These are phyloP conservation scores for Pheosia tremula DNA, from an alignment of 2,888 invertebrate genomes.

Conservation along the genomic window DNA sequence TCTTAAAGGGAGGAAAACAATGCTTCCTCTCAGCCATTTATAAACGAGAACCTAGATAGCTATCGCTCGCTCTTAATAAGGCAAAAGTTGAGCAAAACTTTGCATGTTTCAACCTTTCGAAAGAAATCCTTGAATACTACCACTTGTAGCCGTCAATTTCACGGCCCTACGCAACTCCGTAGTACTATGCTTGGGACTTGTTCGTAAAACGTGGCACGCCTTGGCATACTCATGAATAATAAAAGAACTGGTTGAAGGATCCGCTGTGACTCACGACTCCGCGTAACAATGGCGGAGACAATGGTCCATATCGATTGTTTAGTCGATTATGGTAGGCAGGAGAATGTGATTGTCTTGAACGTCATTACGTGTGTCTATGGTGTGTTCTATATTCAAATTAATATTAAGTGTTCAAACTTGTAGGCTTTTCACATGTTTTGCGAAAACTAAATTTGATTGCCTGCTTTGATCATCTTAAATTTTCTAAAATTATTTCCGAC, in stretches of 20 bases:
- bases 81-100: too few relatives aligned
- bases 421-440: too few relatives aligned
- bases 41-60: too few relatives aligned
- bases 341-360: slow-evolving; percentile 21
- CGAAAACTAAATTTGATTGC: too few relatives aligned
- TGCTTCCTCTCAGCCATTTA: too few relatives aligned
- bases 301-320: slow-evolving; percentile 37
- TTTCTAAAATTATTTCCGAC: too few relatives aligned
- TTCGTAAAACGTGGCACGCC: slow-evolving; percentile 38
- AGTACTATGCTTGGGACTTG: slow-evolving; percentile 37
- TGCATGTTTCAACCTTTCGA: background rate
- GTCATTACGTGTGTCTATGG: slow-evolving; percentile 1
- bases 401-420: too few relatives aligned
- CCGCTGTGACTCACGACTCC: slow-evolving; percentile 31
- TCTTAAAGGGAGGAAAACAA: too few relatives aligned
- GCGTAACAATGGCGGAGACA: slow-evolving; percentile 31
- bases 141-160: slow-evolving; percentile 11
- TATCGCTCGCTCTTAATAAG: too few relatives aligned
- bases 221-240: slow-evolving; percentile 35
- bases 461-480: too few relatives aligned
- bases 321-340: slow-evolving; percentile 21
- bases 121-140: slow-evolving; percentile 1
- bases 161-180: slow-evolving; percentile 27
- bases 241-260: slow-evolving; percentile 33
- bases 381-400: background rate